phyloP scores from a whole-genome alignment of 2,113 vertebrate species.

The Tachycineta bicolor region DNA sequence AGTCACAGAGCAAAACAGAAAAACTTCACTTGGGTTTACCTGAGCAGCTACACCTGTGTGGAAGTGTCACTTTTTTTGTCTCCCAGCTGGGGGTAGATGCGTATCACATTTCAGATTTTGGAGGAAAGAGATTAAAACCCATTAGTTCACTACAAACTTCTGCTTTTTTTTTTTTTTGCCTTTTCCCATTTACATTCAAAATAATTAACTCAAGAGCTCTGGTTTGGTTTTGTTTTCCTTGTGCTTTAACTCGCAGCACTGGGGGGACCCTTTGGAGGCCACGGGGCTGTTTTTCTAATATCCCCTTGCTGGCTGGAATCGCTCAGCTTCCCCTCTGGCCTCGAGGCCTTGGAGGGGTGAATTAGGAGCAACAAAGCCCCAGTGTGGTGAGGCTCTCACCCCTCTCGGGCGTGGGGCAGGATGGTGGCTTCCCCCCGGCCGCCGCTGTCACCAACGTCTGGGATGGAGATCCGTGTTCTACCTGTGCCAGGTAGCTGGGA shows the following conservation, averaged over 20 bases:
- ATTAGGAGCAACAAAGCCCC: not conserved
- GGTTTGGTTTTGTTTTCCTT: not conserved
- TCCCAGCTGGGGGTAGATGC: not conserved
- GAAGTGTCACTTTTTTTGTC: not conserved
- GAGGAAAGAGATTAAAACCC: not conserved
- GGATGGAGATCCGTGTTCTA: rapidly evolving
- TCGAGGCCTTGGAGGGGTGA: not conserved
- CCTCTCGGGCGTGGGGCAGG: rapidly evolving
- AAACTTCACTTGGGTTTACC: not conserved
- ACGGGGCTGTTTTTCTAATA: not conserved
- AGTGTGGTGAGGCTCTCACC: not conserved
- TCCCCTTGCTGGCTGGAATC: not conserved
- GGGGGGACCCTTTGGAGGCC: not conserved
- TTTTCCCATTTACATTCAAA: not conserved
- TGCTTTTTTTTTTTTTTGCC: not conserved
- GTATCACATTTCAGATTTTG: not conserved
- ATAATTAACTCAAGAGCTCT: not conserved
- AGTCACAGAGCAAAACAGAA: not conserved
- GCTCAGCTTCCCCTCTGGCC: not conserved
- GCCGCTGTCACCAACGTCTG: rapidly evolving
- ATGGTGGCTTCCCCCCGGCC: too few relatives aligned
- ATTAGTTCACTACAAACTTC: not conserved
- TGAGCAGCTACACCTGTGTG: not conserved
- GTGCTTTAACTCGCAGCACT: not conserved
- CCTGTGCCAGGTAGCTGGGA: not conserved